Evolutionary conservation across 2,797 vertebrate genomes (phyloP).

Genomic region (Rhinella marina): DNA sequence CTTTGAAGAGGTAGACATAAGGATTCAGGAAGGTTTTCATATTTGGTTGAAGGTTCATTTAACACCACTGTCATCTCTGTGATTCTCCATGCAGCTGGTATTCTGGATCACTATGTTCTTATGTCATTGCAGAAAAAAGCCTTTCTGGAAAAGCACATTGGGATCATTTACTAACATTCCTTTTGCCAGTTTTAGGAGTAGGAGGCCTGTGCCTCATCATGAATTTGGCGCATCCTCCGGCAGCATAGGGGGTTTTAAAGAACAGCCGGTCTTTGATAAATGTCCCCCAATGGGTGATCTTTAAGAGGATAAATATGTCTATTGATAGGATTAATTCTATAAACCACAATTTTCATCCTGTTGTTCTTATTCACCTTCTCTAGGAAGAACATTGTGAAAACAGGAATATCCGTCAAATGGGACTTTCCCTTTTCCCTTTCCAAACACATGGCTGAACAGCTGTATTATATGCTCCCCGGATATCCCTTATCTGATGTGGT

Average conservation of each 20-base stretch:
- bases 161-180: too few species aligned
- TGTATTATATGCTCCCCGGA: constrained; percentile 1
- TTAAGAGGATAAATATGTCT: neutral
- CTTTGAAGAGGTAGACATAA: neutral
- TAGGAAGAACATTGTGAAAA: neutral
- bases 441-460: constrained; percentile 14
- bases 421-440: neutral
- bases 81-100: too few species aligned
- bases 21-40: neutral
- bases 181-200: too few species aligned
- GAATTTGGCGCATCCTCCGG: too few species aligned
- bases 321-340: neutral
- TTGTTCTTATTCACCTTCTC: neutral
- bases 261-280: too few species aligned
- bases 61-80: too few species aligned
- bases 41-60: neutral
- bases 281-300: too few species aligned
- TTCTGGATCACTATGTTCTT: too few species aligned
- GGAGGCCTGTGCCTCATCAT: too few species aligned
- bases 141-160: too few species aligned
- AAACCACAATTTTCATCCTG: neutral
- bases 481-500: neutral
- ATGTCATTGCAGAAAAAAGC: too few species aligned
- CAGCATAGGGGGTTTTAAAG: too few species aligned
- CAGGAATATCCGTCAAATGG: neutral